A percentile compares a stretch with the other conserved stretches of the same genome.
phyloP scores from a whole-genome alignment of 1,140 invertebrate species.

The Pissodes strobi region DNA sequence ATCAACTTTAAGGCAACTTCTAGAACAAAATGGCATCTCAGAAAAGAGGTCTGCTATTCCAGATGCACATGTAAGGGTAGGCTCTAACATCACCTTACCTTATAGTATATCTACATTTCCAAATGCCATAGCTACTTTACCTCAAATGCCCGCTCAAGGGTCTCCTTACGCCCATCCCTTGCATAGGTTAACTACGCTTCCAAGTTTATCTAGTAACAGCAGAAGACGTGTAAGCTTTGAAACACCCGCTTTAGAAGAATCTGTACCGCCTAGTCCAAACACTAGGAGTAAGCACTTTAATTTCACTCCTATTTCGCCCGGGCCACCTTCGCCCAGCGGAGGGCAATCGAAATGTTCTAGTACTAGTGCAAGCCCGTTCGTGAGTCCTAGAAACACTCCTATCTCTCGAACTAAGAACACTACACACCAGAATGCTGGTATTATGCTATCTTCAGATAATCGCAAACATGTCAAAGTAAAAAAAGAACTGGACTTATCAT shows the following conservation, averaged over 20 bases:
- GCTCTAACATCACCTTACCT: slow-evolving; percentile 9
- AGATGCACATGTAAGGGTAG: slow-evolving; percentile 23
- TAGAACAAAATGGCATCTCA: slow-evolving; percentile 62
- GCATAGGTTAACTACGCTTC: too few species aligned
- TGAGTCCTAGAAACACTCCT: slow-evolving; percentile 79
- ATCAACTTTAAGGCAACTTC: slow-evolving; percentile 71
- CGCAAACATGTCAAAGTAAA: slow-evolving; percentile 38
- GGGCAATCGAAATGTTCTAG: slow-evolving; percentile 60
- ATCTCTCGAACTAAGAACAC: slow-evolving; percentile 60
- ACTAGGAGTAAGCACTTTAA: slow-evolving; percentile 71
- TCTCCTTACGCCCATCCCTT: neutral
- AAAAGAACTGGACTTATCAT: slow-evolving; percentile 45
- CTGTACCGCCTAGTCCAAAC: slow-evolving; percentile 62
- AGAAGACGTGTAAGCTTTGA: slow-evolving; percentile 67
- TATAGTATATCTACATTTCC: neutral
- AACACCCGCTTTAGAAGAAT: slow-evolving; percentile 56
- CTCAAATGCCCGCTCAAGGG: neutral
- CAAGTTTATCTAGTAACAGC: slow-evolving; percentile 38
- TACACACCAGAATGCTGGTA: slow-evolving; percentile 37
- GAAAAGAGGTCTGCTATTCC: slow-evolving; percentile 36
- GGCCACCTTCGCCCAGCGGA: slow-evolving; percentile 65
- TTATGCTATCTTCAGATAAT: slow-evolving; percentile 24
- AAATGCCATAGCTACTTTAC: slow-evolving; percentile 20
- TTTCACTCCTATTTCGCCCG: slow-evolving; percentile 69
- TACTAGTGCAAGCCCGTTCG: slow-evolving; percentile 76